Evolutionary conservation across 2,888 invertebrate genomes (phyloP).

Genomic region (Cryptophagus acutangulus): DNA sequence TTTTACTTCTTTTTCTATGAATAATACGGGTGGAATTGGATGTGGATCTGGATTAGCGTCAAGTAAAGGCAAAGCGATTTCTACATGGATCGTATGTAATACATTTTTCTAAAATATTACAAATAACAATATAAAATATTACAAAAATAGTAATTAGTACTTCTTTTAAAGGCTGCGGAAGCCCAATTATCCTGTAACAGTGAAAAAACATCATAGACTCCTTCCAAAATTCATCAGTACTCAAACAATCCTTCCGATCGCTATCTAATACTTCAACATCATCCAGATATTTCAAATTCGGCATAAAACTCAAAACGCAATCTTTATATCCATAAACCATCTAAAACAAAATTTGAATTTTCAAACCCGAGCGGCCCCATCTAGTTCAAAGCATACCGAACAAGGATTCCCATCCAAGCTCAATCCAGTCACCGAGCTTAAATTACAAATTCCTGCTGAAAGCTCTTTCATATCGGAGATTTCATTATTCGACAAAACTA

Average conservation of each 20-base stretch:
- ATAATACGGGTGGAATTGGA: conserved; percentile 2
- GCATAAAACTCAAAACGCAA: conserved; percentile 44
- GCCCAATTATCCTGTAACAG: conserved; percentile 52
- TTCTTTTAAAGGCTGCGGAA: conserved; percentile 52
- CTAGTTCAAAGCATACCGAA: conserved; percentile 51
- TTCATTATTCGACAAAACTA: conserved; percentile 58
- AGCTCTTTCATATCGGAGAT: conserved; percentile 50
- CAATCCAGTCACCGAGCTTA: conserved; percentile 49
- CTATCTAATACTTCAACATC: conserved; percentile 46
- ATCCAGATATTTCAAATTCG: conserved; percentile 52
- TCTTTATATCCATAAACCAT: conserved; percentile 53
- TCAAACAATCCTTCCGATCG: conserved; percentile 29
- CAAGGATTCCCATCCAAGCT: conserved; percentile 57
- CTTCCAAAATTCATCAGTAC: conserved; percentile 29
- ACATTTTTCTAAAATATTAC: conserved; percentile 33
- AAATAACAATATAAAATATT: too few species aligned
- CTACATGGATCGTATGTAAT: conserved; percentile 50
- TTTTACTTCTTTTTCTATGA: conserved; percentile 36
- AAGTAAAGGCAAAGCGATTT: conserved; percentile 53
- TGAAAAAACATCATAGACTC: conserved; percentile 50
- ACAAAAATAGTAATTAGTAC: too few species aligned
- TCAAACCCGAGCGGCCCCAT: too few species aligned
- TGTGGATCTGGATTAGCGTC: conserved; percentile 38
- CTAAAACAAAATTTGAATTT: too few species aligned
- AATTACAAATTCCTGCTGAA: conserved; percentile 42